These are phyloP conservation scores for Campaea margaritaria DNA, from an alignment of 2,888 invertebrate species.

Conservation along the genomic window DNA sequence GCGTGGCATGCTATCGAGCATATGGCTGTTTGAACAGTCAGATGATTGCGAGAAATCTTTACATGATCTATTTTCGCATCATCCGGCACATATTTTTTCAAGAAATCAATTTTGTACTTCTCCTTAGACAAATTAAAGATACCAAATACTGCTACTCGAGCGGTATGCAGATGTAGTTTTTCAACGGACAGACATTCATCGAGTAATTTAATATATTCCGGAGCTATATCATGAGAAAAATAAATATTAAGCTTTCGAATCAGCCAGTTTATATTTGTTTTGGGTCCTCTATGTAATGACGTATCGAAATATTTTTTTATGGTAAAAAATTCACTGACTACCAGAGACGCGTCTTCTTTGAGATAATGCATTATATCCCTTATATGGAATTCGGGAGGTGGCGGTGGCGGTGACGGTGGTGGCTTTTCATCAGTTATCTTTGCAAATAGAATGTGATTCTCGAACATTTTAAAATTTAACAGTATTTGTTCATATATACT, in stretches of 20 bases:
- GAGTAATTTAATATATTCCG: constrained; percentile 29
- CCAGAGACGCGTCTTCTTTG: constrained; percentile 28
- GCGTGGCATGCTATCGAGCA: constrained; percentile 56
- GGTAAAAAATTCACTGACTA: constrained; percentile 22
- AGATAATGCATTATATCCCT: constrained; percentile 17
- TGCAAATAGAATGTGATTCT: constrained; percentile 9
- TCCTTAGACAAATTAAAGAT: constrained; percentile 56
- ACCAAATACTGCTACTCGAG: constrained; percentile 48
- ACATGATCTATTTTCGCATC: constrained; percentile 54
- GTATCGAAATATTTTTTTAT: constrained; percentile 24
- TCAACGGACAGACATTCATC: constrained; percentile 22
- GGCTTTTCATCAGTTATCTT: no score
- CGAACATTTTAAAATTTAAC: constrained; percentile 11
- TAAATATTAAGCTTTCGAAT: constrained; percentile 62
- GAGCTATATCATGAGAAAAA: constrained; percentile 55
- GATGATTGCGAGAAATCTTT: constrained; percentile 44
- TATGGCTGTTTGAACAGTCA: constrained; percentile 57
- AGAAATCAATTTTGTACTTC: constrained; percentile 47
- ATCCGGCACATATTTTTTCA: constrained; percentile 54
- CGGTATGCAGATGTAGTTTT: constrained; percentile 19
- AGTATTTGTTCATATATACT: constrained; percentile 12
- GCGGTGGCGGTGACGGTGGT: no score
- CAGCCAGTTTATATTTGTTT: constrained; percentile 45
- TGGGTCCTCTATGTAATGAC: constrained; percentile 7
- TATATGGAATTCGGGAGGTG: no score